Base-by-base conservation (phyloP, 2,113 vertebrate genomes). In the Cardinalis cardinalis region DNA sequence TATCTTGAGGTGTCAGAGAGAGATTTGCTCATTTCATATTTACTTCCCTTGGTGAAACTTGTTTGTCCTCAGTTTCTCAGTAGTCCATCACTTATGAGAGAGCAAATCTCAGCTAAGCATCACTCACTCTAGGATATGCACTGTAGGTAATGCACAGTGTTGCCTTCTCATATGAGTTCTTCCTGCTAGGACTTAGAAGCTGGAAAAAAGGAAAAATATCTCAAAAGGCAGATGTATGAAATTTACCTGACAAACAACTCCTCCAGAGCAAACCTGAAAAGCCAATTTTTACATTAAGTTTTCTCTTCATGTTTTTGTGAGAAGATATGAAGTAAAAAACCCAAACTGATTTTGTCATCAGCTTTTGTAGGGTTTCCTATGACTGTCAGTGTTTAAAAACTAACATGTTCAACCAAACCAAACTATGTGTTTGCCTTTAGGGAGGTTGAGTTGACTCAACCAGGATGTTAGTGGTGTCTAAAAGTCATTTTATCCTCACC, bases 391-490 rank as follows among this genome's bases (percentile, higher is more conserved):
- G 14, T 73, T 80, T 77, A 51, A 84, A 95, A 88, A 20, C 11
- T 77, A 88, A 0, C 32, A 64, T 12, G 9, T 51, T 73, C 55
- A 73, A 84, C 40, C 23, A 83, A 77, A 73, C 20, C 26, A 25
- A 80, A 77, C 29, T 61, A 48, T 66, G 24, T 90, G 63, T 90
- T 95, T 88, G 69, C 53, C 46, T 93, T 88, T 66, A 66, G 52
- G 77, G 80, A 90, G 61, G 60, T 64, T 88, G 65, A 81, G 56
- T 84, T 93, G 69, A 93, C 80, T 92, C 84, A 77, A 34, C 14
- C 56, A 87, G 91, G 87, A 90, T 92, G 61, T 90, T 78, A 66
- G 87, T 64, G 48, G 61, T 90, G 40, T 92, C 58, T 84, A 60
- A 64, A 90, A 84, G 61, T 41, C 49, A 69, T 49, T 85, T 89